Percentiles rank a stretch among this genome's conserved stretches.
Evolutionary conservation across 1,140 invertebrate genomes (phyloP).

Genomic region (Bombus pyrosoma): DNA sequence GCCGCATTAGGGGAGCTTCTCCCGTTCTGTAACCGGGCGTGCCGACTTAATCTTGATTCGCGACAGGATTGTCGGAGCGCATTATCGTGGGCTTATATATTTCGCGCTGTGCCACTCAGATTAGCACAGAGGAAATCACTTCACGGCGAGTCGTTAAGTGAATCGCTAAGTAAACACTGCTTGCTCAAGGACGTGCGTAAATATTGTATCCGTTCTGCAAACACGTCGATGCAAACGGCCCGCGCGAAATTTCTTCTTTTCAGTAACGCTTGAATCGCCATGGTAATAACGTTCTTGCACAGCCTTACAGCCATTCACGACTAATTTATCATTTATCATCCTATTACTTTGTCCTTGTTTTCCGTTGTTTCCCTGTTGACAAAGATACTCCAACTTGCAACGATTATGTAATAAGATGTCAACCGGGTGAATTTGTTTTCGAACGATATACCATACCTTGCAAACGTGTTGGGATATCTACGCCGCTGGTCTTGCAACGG

Average conservation of each 20-base stretch:
- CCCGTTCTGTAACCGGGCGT: slow-evolving; percentile 7
- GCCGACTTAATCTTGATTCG: slow-evolving; percentile 60
- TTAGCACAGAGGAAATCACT: slow-evolving; percentile 59
- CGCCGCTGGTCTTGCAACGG: neutral
- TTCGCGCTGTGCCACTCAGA: slow-evolving; percentile 53
- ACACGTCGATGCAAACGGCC: slow-evolving; percentile 23
- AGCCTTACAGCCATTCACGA: neutral
- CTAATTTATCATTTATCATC: neutral
- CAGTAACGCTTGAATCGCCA: neutral
- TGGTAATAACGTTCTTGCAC: neutral
- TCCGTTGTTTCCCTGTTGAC: no score
- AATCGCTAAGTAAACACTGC: slow-evolving; percentile 65
- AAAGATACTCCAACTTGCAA: neutral
- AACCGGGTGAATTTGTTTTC: neutral
- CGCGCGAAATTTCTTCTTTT: neutral
- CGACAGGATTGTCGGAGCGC: slow-evolving; percentile 54
- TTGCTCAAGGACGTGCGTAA: slow-evolving; percentile 61
- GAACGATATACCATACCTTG: neutral
- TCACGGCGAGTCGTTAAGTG: slow-evolving; percentile 60
- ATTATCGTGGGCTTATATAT: slow-evolving; percentile 63
- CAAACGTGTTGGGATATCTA: neutral
- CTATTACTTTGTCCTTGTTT: no score
- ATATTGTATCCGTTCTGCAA: slow-evolving; percentile 59
- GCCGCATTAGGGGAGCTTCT: slow-evolving; percentile 43
- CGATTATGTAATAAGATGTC: neutral